Conservation (phyloP, 2,888 invertebrate genomes). For the Oasisia sp. region DNA sequence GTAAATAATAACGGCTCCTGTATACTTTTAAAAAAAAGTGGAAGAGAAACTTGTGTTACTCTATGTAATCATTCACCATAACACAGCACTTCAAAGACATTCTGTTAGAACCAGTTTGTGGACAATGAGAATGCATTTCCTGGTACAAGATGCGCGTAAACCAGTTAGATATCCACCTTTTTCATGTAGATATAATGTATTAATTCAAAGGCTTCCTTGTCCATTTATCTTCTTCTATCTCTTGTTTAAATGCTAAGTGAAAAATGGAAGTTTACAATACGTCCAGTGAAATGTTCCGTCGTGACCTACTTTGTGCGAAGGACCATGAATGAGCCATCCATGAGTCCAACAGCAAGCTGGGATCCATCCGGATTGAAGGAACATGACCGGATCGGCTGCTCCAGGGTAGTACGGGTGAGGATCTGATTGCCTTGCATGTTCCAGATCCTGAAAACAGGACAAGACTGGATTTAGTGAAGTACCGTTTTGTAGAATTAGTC, state of each 20-base stretch:
- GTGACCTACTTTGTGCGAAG: conserved; percentile 57
- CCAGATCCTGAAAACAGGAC: conserved; percentile 55
- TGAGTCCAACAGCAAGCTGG: conserved; percentile 61
- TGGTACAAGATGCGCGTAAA: background rate
- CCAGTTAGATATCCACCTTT: background rate
- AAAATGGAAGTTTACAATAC: background rate
- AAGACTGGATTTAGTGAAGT: conserved; percentile 21
- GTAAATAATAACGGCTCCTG: too few species aligned
- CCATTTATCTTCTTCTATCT: too few species aligned
- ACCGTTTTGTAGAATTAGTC: background rate
- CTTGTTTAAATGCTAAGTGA: background rate
- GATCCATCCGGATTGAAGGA: conserved; percentile 62
- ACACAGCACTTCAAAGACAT: background rate
- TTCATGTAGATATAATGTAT: background rate
- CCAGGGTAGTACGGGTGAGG: conserved; percentile 57
- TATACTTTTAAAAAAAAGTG: too few species aligned
- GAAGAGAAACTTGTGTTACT: too few species aligned
- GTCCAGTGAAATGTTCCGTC: background rate
- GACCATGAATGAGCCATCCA: conserved; percentile 63
- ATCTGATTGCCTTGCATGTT: conserved; percentile 57
- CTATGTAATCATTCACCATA: background rate
- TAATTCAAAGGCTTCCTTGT: too few species aligned
- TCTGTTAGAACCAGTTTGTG: background rate
- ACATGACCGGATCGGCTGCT: conserved; percentile 63
- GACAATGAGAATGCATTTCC: background rate